A percentile compares a stretch with the other conserved stretches of the same genome.
Evolutionary conservation across 2,113 vertebrate genomes (phyloP).

Genomic region (Heterotis niloticus): DNA sequence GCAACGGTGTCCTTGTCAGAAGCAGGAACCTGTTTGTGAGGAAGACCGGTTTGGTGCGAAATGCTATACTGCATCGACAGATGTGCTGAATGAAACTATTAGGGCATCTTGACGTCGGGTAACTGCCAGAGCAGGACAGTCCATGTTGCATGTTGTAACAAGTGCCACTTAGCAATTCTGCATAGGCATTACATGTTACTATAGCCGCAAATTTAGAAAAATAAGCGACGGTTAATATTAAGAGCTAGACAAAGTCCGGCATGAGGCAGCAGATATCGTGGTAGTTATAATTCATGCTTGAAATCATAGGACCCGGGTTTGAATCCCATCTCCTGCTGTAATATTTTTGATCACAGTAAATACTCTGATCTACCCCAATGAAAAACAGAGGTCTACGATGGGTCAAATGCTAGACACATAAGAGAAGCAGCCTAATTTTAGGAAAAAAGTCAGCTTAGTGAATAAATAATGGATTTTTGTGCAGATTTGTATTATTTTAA

Average conservation of each 20-base stretch:
- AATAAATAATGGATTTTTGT: neutral
- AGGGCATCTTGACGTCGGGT: neutral
- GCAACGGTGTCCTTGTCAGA: neutral
- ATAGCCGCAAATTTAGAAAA: too few relatives aligned
- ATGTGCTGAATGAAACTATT: slow-evolving; percentile 24
- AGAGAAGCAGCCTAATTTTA: too few relatives aligned
- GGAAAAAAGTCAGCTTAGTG: too few relatives aligned
- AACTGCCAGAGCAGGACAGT: neutral
- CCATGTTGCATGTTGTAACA: neutral
- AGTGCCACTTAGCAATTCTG: too few relatives aligned
- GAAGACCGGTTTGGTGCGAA: neutral
- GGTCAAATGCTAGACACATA: too few relatives aligned
- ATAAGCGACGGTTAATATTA: neutral
- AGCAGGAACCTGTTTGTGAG: neutral
- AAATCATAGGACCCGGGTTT: too few relatives aligned
- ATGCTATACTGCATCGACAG: slow-evolving; percentile 1
- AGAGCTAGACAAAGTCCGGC: neutral
- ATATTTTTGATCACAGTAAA: too few relatives aligned
- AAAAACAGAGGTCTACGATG: too few relatives aligned
- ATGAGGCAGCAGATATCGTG: too few relatives aligned
- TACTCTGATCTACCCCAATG: too few relatives aligned
- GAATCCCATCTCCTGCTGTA: too few relatives aligned
- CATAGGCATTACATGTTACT: neutral
- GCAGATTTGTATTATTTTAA: neutral
- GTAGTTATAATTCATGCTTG: too few relatives aligned